Evolutionary conservation across 2,797 vertebrate species (phyloP), one percentile per base, ranked within the genome.

Genomic region (Catostomus latipinnis): DNA sequence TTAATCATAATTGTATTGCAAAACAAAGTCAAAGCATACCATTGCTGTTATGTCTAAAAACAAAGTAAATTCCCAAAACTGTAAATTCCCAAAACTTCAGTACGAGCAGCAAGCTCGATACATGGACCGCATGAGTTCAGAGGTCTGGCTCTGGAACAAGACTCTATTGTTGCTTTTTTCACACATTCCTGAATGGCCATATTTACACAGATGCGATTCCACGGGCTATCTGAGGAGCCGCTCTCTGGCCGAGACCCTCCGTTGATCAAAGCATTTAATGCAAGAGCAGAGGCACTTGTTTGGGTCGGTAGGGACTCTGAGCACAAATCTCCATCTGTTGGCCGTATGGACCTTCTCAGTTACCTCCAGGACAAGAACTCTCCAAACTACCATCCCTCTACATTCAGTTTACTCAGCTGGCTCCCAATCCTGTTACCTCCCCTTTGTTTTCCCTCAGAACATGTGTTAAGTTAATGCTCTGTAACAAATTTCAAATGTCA

Each of bases 201-300:
- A 96, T 99, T 99, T 97, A 94, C 92, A 98, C 98, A 99, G 98
- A 98, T 98, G 97, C 93, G 90, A 93, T 94, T 91, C 95, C 94
- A 95, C 95, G 94, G 96, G 92, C 90, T 78, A 88, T 86, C 88
- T 53, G 94, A 94, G 93, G 95, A 94, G 89, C 93, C 89, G 88
- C 93, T 92, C 94, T 91, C 90, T 92, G 91, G 92, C 92, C 92
- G 90, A 92, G 95, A 90, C 93, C 95, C 93, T 94, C 90, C 11
- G 85, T 85, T 95, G 96, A 99, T 99, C 97, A 99, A 99, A 99
- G 97, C 94, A 93, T 93, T 93, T 90, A 87, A 93, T 89, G 82
- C 94, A 91, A 84, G 92, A 95, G 94, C 91, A 91, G 93, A 95
- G 95, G 94, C 93, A 95, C 95, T 95, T 95, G 95, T 95, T 94